Conservation (phyloP, 2,113 vertebrate species). For the Elaphurus davidianus region DNA sequence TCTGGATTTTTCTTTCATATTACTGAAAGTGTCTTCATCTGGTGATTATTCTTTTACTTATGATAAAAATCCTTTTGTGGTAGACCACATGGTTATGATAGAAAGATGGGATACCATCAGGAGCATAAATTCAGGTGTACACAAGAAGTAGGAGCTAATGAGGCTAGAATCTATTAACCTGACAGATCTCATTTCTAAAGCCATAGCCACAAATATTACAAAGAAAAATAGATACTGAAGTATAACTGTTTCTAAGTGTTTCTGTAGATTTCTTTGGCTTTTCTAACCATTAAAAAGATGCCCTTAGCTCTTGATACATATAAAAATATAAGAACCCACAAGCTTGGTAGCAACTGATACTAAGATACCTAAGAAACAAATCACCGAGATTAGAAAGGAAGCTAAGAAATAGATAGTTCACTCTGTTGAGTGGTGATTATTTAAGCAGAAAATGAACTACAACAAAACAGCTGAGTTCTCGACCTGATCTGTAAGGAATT, state of each 20-base stretch:
- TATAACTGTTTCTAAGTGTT: background rate
- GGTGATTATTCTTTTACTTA: background rate
- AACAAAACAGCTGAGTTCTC: background rate
- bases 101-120: background rate
- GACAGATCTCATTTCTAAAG: constrained; percentile 11
- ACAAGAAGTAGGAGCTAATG: constrained; percentile 24
- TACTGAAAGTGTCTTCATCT: background rate
- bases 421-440: background rate
- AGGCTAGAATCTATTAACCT: constrained; percentile 31
- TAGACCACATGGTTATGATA: background rate
- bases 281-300: background rate
- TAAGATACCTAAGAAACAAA: background rate
- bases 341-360: background rate
- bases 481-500: background rate
- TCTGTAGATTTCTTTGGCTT: background rate
- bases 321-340: background rate
- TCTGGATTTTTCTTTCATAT: background rate
- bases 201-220: background rate
- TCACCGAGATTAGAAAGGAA: background rate
- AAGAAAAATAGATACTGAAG: constrained; percentile 19
- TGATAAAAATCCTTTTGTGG: background rate
- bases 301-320: background rate
- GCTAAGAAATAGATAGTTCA: background rate
- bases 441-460: background rate
- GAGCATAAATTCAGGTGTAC: background rate